A percentile compares a stretch with the other conserved stretches of the same genome.
phyloP scores from a whole-genome alignment of 2,113 vertebrate genomes.

The Rhinichthys klamathensis region DNA sequence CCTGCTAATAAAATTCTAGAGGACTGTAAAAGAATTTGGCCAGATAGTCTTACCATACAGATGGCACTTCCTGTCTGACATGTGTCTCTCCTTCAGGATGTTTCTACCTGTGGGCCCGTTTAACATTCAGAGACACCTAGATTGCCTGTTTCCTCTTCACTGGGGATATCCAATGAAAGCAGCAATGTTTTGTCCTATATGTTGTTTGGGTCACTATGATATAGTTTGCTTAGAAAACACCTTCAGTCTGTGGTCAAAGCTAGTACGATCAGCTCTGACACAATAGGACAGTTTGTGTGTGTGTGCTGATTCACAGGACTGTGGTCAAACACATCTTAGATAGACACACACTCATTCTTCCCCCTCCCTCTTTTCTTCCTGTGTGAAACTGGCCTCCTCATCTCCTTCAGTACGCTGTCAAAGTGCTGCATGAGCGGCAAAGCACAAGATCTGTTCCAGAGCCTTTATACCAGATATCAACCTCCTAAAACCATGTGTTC shows the following conservation, averaged over 20 bases:
- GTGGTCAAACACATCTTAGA: conserved; percentile 47
- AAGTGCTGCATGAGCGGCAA: background rate
- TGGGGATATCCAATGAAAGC: background rate
- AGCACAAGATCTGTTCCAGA: background rate
- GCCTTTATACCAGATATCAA: background rate
- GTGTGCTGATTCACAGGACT: conserved; percentile 13
- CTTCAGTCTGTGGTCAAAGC: background rate
- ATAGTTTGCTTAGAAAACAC: background rate
- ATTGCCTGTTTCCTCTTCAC: background rate
- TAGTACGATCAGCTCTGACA: background rate
- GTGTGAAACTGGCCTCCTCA: conserved; percentile 50
- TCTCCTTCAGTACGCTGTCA: conserved; percentile 8
- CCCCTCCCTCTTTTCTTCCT: conserved; percentile 46
- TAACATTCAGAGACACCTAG: background rate
- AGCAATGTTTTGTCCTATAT: background rate
- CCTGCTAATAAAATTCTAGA: background rate
- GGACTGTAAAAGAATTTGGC: background rate
- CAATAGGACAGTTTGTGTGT: background rate
- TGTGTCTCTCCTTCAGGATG: conserved; percentile 37
- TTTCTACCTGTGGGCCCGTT: background rate
- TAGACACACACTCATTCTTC: background rate
- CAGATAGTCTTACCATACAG: conserved; percentile 49
- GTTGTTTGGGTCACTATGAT: background rate
- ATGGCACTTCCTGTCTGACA: background rate
- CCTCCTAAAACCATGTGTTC: background rate